phyloP scores from a whole-genome alignment of 2,888 invertebrate species.

The Abscondita cerata region DNA sequence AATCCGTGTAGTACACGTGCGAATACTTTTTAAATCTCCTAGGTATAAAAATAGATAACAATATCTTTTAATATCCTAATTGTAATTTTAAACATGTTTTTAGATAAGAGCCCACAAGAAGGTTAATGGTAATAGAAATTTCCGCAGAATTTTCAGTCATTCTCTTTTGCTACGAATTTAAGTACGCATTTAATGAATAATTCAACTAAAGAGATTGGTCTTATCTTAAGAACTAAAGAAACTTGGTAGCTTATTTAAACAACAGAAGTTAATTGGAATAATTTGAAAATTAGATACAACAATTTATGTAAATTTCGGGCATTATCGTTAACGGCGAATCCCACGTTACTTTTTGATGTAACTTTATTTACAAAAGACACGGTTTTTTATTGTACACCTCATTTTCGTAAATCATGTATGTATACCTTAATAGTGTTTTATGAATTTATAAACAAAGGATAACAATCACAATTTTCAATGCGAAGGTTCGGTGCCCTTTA shows the following conservation, averaged over 20 bases:
- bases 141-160: constrained; percentile 16
- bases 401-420: too few relatives aligned
- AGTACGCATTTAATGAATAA: constrained; percentile 17
- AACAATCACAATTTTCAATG: too few relatives aligned
- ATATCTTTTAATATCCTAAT: constrained; percentile 7
- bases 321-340: constrained; percentile 9
- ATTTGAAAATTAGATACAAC: constrained; percentile 10
- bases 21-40: not conserved
- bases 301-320: constrained; percentile 7
- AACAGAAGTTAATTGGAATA: constrained; percentile 5
- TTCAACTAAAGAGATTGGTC: constrained; percentile 15
- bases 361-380: not conserved
- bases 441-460: too few relatives aligned
- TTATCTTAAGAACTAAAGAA: constrained; percentile 15
- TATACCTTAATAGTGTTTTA: too few relatives aligned
- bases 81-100: constrained; percentile 7
- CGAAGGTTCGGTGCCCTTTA: too few relatives aligned
- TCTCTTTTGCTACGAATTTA: constrained; percentile 10
- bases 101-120: constrained; percentile 10
- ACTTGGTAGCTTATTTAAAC: constrained; percentile 10
- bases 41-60: not conserved
- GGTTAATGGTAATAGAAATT: constrained; percentile 13
- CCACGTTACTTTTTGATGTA: not conserved
- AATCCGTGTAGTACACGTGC: not conserved
- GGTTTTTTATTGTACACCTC: too few relatives aligned